Percentiles rank a stretch among this genome's conserved stretches.
Conservation (phyloP, 2,797 vertebrate genomes). For the Novumbra hubbsi region DNA sequence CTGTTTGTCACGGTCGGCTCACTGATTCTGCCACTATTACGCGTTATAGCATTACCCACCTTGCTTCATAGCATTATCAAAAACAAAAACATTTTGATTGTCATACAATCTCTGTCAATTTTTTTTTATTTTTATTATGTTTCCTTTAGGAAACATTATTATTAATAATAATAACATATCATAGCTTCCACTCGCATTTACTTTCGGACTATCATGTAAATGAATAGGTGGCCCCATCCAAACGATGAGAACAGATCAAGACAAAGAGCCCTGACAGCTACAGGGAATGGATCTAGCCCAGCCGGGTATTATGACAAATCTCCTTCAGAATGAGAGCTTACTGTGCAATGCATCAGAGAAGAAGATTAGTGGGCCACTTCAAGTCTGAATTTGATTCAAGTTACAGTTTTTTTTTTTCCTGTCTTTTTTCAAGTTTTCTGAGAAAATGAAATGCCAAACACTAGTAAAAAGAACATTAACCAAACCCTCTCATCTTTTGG, state of each 20-base stretch:
- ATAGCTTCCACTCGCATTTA: not conserved
- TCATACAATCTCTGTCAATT: not conserved
- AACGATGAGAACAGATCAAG: conserved; percentile 44
- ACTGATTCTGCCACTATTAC: not conserved
- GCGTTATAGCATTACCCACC: not conserved
- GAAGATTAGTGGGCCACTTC: conserved; percentile 56
- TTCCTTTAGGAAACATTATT: too few relatives aligned
- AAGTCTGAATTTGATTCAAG: conserved; percentile 54
- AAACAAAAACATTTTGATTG: not conserved
- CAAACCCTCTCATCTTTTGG: conserved; percentile 27
- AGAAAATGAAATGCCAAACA: conserved; percentile 44
- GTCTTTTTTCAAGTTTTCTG: conserved; percentile 21
- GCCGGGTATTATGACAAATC: conserved; percentile 58
- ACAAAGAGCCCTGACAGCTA: conserved; percentile 46
- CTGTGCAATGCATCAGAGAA: conserved; percentile 54
- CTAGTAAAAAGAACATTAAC: conserved; percentile 33
- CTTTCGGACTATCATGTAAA: conserved; percentile 40
- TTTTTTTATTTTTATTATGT: too few relatives aligned
- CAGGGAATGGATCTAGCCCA: conserved; percentile 50
- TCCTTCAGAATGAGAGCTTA: conserved; percentile 51
- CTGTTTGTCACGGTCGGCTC: too few relatives aligned
- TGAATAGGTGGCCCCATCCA: conserved; percentile 24
- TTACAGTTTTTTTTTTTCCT: conserved; percentile 31
- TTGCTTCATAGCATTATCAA: not conserved
- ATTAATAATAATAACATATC: conserved; percentile 3